Conservation (phyloP, 1,140 invertebrate species). For the Dinoponera quadriceps region DNA sequence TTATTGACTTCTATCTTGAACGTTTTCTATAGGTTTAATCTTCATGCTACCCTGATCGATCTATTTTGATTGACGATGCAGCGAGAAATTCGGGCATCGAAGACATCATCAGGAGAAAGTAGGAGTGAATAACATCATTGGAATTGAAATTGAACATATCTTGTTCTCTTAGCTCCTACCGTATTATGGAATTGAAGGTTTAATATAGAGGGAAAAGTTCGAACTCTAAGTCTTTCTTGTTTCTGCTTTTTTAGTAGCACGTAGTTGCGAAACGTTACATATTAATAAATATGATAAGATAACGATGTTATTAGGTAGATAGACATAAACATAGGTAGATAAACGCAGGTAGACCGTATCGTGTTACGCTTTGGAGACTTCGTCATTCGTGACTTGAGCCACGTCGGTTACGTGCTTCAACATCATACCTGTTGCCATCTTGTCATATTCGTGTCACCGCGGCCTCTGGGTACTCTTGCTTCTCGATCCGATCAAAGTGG, state of each 20-base stretch:
- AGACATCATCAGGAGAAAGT: too few relatives aligned
- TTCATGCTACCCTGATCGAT: too few relatives aligned
- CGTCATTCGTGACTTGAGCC: constrained; percentile 21
- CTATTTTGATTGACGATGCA: too few relatives aligned
- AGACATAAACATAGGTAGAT: too few relatives aligned
- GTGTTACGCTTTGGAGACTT: constrained; percentile 13
- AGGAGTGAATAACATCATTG: too few relatives aligned
- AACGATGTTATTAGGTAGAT: not conserved
- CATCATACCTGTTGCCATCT: constrained; percentile 45
- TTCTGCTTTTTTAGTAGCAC: constrained; percentile 5
- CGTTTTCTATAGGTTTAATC: too few relatives aligned
- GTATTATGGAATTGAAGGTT: too few relatives aligned
- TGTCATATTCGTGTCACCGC: constrained; percentile 44
- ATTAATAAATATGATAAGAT: constrained; percentile 35
- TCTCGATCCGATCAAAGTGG: constrained; percentile 21
- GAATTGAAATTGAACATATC: too few relatives aligned
- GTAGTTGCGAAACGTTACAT: not conserved
- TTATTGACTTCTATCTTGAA: too few relatives aligned
- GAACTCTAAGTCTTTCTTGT: not conserved
- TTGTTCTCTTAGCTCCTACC: too few relatives aligned
- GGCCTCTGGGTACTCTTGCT: constrained; percentile 19
- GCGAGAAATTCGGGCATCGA: too few relatives aligned
- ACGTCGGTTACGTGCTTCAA: constrained; percentile 15
- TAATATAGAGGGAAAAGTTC: too few relatives aligned
- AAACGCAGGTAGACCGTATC: constrained; percentile 14